Evolutionary conservation across 2,113 vertebrate genomes (phyloP), one percentile per base, ranked within the genome.

Genomic region (Zosterops pallidus): DNA sequence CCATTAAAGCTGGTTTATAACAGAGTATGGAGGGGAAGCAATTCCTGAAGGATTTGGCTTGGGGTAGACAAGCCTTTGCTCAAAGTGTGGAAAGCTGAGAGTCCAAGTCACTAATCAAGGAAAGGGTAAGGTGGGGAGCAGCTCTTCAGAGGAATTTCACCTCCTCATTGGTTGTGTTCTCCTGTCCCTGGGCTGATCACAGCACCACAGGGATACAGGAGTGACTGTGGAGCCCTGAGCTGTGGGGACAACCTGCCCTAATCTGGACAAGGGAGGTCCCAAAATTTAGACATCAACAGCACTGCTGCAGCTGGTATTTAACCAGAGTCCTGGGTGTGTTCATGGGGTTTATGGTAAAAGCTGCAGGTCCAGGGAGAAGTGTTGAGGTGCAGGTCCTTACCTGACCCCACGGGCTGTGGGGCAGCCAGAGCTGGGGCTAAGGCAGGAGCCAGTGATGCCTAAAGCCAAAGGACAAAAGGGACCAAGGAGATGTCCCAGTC

Each of bases 321-420:
- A 31, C 39, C 64, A 39, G 35, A 68, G 65, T 6, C 24, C 52
- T 37, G 35, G 6, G 5, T 14, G 44, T 29, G 42, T 16, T 70
- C 64, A 8, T 7, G 29, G 39, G 35, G 39, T 21, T 84, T 7
- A 2, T 44, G 20, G 39, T 15, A 5, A 67, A 56, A 12, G 8
- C 25, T 53, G 9, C 64, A 63, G 0, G 3, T 18, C 17, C 74
- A 14, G 35, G 12, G 23, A 19, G 55, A 59, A 14, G 52, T 7
- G 10, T 0, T 14, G 55, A 31, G 50, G 50, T 5, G 9, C 31
- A 5, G 7, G 28, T 42, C 9, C 9, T 10, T 1, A 14, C 11
- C 62, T 31, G 87, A 12, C 62, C n/a, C 23, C 63, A 31, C 0
- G 0, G 75, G 31, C 81, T 67, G 57, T 0, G 25, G 35, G 5